These are phyloP conservation scores for Eumaeus atala DNA, from an alignment of 1,140 invertebrate species.

Conservation along the genomic window DNA sequence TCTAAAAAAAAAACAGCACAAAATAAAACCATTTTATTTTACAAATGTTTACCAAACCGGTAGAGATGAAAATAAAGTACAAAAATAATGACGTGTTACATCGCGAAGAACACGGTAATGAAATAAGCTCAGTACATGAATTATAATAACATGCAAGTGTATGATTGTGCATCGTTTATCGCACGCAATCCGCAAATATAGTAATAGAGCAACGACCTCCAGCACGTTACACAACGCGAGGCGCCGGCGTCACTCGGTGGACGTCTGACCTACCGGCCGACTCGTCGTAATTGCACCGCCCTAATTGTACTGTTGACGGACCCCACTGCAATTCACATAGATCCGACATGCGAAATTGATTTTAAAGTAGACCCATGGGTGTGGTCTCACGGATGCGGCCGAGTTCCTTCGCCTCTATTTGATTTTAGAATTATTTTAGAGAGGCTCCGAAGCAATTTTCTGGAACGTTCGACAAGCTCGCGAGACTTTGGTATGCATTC, in stretches of 20 bases:
- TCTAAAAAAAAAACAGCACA: too few species aligned
- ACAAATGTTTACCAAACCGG: too few species aligned
- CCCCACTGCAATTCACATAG: slow-evolving; percentile 12
- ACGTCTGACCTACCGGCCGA: slow-evolving; percentile 64
- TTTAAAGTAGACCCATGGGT: slow-evolving; percentile 42
- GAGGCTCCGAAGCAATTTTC: too few species aligned
- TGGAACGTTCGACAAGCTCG: too few species aligned
- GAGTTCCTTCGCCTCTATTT: too few species aligned
- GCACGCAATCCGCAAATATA: slow-evolving; percentile 29
- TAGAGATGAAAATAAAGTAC: background rate
- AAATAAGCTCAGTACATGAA: background rate
- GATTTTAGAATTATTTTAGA: too few species aligned
- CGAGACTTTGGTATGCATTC: too few species aligned
- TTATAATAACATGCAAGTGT: slow-evolving; percentile 2
- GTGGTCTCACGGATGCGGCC: slow-evolving; percentile 34
- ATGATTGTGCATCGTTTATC: slow-evolving; percentile 16
- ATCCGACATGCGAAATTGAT: slow-evolving; percentile 47
- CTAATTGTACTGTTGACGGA: slow-evolving; percentile 57
- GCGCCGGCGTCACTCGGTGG: slow-evolving; percentile 58
- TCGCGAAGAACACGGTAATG: background rate
- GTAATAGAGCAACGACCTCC: slow-evolving; percentile 64
- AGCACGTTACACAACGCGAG: slow-evolving; percentile 57
- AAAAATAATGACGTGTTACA: background rate
- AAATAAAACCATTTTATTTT: too few species aligned
- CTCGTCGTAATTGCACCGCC: slow-evolving; percentile 60